phyloP scores from a whole-genome alignment of 2,113 vertebrate species.

The Cynocephalus volans region DNA sequence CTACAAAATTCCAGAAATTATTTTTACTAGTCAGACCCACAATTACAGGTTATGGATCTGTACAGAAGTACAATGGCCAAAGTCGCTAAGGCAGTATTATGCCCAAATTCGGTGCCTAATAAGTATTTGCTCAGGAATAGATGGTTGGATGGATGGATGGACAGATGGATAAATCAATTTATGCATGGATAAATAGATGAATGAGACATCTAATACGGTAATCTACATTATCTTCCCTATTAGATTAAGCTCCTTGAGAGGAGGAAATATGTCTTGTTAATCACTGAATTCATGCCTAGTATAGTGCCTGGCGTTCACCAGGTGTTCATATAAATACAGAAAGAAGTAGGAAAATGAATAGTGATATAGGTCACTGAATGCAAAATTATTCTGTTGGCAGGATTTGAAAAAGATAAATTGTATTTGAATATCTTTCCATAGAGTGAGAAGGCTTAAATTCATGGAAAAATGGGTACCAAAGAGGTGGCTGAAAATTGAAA shows the following conservation, averaged over 20 bases:
- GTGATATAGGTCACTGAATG: neutral
- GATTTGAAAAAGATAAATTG: slow-evolving; percentile 14
- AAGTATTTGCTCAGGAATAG: slow-evolving; percentile 11
- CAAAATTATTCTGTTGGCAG: slow-evolving; percentile 20
- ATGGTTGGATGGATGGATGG: neutral
- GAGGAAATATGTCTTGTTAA: neutral
- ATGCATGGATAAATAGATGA: neutral
- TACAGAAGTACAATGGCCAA: neutral
- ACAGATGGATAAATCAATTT: neutral
- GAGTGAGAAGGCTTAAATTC: neutral
- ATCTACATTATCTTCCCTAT: neutral
- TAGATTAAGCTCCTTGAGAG: neutral
- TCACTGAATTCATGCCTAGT: neutral
- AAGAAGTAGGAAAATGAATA: neutral
- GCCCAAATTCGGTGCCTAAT: neutral
- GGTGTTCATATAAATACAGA: neutral
- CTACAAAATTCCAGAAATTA: slow-evolving; percentile 41
- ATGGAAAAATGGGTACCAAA: neutral
- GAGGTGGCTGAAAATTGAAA: neutral
- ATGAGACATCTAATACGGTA: neutral
- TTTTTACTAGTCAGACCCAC: neutral
- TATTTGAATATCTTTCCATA: neutral
- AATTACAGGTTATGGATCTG: neutral
- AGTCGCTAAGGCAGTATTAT: neutral
- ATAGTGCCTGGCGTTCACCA: neutral